phyloP scores from a whole-genome alignment of 2,888 invertebrate species.

The Thelaira solivaga region DNA sequence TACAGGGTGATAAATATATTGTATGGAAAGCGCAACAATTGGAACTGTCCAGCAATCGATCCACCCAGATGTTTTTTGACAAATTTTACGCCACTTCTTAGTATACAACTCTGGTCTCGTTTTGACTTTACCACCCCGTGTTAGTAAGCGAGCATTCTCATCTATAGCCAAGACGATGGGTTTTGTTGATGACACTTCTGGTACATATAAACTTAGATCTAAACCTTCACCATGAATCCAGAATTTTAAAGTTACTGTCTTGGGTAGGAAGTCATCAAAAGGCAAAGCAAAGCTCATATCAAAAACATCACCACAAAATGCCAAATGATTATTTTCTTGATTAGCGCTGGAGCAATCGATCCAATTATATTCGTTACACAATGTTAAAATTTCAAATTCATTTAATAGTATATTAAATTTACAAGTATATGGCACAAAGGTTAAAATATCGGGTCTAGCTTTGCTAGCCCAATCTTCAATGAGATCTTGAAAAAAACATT shows the following conservation, averaged over 20 bases:
- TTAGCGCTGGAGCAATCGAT: conserved; percentile 97
- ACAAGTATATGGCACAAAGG: conserved; percentile 98
- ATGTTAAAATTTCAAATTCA: conserved; percentile 95
- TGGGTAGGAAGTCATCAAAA: conserved; percentile 95
- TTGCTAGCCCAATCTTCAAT: conserved; percentile 98
- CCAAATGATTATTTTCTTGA: conserved; percentile 95
- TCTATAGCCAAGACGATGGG: conserved; percentile 89
- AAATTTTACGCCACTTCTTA: conserved; percentile 90
- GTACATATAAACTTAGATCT: conserved; percentile 92
- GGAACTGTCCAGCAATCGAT: conserved; percentile 98
- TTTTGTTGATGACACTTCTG: conserved; percentile 93
- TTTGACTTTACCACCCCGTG: conserved; percentile 83
- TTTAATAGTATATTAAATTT: conserved; percentile 92
- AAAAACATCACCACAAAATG: conserved; percentile 94
- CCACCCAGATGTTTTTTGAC: conserved; percentile 87
- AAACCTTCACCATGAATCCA: conserved; percentile 97
- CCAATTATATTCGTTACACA: conserved; percentile 99
- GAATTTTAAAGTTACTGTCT: conserved; percentile 91
- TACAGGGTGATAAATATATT: conserved; percentile 94
- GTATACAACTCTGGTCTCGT: conserved; percentile 78
- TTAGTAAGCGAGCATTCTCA: conserved; percentile 90
- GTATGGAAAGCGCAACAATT: conserved; percentile 93
- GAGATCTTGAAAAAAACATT: conserved; percentile 96
- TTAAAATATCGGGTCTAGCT: conserved; percentile 92
- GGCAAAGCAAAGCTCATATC: conserved; percentile 96